Percentiles rank a stretch among this genome's conserved stretches.
These are phyloP conservation scores for Drosophila percnosoma DNA, from an alignment of 2,888 invertebrate genomes.

Conservation along the genomic window DNA sequence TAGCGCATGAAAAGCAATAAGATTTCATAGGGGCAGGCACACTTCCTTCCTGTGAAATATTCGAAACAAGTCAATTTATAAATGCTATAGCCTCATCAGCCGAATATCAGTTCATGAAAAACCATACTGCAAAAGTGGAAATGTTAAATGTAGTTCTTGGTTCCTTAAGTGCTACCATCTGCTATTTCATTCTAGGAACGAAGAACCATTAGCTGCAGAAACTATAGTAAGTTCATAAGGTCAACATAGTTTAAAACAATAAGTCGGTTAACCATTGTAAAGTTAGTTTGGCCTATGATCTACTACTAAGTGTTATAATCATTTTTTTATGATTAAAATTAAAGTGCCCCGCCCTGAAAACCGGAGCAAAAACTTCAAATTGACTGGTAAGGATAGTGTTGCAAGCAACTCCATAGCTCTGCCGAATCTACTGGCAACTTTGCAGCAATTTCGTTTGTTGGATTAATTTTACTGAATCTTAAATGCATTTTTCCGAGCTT, in stretches of 20 bases:
- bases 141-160: too few relatives aligned
- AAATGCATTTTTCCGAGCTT: background rate
- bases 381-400: background rate
- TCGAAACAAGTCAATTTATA: background rate
- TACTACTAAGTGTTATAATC: background rate
- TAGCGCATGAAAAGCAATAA: slow-evolving; percentile 11
- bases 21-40: slow-evolving; percentile 18
- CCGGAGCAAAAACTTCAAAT: too few relatives aligned
- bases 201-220: background rate
- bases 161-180: too few relatives aligned
- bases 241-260: background rate
- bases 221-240: background rate
- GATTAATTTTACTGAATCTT: background rate
- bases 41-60: background rate
- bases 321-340: background rate
- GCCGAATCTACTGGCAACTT: background rate
- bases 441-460: background rate
- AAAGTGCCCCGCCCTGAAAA: too few relatives aligned
- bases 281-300: background rate
- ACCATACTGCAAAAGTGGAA: too few relatives aligned
- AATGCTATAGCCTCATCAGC: background rate
- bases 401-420: background rate
- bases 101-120: background rate
- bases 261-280: background rate
- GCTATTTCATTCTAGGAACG: background rate